phyloP scores from a whole-genome alignment of 2,888 invertebrate species.

The Rotaria sp. region DNA sequence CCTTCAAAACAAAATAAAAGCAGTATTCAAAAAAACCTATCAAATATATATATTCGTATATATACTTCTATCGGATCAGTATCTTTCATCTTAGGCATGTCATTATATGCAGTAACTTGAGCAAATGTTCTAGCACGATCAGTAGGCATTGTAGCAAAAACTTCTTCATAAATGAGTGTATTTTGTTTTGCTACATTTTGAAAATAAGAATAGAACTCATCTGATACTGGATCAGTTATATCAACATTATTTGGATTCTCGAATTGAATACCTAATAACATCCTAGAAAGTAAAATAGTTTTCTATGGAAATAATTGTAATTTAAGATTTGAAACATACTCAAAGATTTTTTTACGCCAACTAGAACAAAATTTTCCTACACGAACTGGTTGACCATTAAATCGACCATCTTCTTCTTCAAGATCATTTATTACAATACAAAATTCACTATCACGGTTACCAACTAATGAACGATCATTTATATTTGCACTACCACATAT shows the following conservation, averaged over 20 bases:
- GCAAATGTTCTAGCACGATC: slow-evolving; percentile 33
- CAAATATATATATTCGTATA: background rate
- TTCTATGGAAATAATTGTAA: too few relatives aligned
- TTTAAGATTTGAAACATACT: background rate
- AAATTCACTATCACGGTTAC: slow-evolving; percentile 80
- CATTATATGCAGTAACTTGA: slow-evolving; percentile 21
- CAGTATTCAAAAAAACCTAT: too few relatives aligned
- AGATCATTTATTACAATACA: slow-evolving; percentile 74
- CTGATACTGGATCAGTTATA: slow-evolving; percentile 31
- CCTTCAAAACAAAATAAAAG: background rate
- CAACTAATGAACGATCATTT: slow-evolving; percentile 87
- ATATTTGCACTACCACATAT: slow-evolving; percentile 97
- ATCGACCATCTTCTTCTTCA: slow-evolving; percentile 13
- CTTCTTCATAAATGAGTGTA: slow-evolving; percentile 38
- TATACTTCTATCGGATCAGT: slow-evolving; percentile 34
- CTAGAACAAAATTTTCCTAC: slow-evolving; percentile 32
- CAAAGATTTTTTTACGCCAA: slow-evolving; percentile 31
- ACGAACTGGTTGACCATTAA: background rate
- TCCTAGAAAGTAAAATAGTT: background rate
- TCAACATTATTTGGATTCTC: slow-evolving; percentile 23
- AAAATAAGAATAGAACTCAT: slow-evolving; percentile 34
- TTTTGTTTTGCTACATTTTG: slow-evolving; percentile 34
- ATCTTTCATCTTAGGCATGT: background rate
- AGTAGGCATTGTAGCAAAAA: slow-evolving; percentile 33
- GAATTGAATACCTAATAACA: slow-evolving; percentile 33